Base-by-base conservation (phyloP, 2,797 vertebrate genomes). In the Macropus fuliginosus region DNA sequence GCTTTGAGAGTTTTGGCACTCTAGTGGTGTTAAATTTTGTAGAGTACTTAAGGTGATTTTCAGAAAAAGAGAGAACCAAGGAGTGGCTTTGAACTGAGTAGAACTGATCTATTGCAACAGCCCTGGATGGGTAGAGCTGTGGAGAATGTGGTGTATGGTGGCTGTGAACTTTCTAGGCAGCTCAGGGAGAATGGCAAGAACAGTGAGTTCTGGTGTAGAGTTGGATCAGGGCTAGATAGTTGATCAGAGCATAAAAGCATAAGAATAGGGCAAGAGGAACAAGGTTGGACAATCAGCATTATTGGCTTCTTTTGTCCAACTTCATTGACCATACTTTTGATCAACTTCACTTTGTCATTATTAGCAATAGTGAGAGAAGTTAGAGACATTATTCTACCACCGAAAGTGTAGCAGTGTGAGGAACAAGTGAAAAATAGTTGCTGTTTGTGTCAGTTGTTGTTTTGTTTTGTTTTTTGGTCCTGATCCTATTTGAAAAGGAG, bases 381-480 rank as follows among this genome's bases (percentile, higher is more conserved):
- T 81, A 46, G 40, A 81, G 21, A 11, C 40, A 50, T 21, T 87
- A 1, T 74, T 74, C n/a, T 74, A 40, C 2, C 18, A 9, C 16
- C n/a, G 24, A 74, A 40, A 74, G 11, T 74, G 18, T 24, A 74
- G 46, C 21, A 27, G 18, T 40, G 2, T 50, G 40, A 0, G 3
- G 24, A 27, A 87, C 4, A 27, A 87, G 40, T 87, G 40, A 74
- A 87, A 50, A 46, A 87, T 87, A 87, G 40, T 50, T 46, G 0
- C 24, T 81, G 2, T 87, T 46, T 81, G 3, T 27, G 4, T 46
- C 21, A 50, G n/a, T 40, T 2, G 18, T 94, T 34, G 11, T 10
- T 56, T n/a, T 74, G 52, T 89, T 40, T 0, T 28, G 21, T 0
- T 29, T 27, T 54, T 54, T 21, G 8, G 5, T 0, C 9, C 8